These are phyloP conservation scores for Scaptomyza polygonia DNA, from an alignment of 2,888 invertebrate genomes.

Conservation along the genomic window DNA sequence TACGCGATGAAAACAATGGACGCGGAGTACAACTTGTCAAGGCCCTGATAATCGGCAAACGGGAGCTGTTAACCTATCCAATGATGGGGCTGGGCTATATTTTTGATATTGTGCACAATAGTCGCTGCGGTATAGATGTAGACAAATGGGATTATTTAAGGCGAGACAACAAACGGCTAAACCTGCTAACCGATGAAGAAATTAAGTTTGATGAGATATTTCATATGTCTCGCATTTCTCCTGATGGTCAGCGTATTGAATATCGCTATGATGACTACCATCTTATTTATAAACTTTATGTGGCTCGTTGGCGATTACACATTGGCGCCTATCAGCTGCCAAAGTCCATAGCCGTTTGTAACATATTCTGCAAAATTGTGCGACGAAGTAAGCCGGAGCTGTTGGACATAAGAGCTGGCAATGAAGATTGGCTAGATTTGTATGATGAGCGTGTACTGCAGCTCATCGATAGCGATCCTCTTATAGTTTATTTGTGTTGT, in stretches of 20 bases:
- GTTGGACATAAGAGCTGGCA: slow-evolving; percentile 17
- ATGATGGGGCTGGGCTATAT: slow-evolving; percentile 69
- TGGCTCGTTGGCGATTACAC: slow-evolving; percentile 84
- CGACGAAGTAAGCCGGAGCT: slow-evolving; percentile 40
- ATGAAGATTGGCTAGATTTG: slow-evolving; percentile 49
- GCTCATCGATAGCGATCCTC: slow-evolving; percentile 47
- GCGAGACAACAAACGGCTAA: slow-evolving; percentile 85
- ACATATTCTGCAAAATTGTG: slow-evolving; percentile 43
- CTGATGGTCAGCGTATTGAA: slow-evolving; percentile 80
- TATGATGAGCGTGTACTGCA: slow-evolving; percentile 60
- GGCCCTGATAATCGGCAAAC: slow-evolving; percentile 75
- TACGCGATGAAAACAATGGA: slow-evolving; percentile 59
- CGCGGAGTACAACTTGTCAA: slow-evolving; percentile 78
- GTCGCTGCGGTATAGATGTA: slow-evolving; percentile 87
- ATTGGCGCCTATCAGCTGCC: slow-evolving; percentile 85
- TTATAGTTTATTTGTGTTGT: slow-evolving; percentile 29
- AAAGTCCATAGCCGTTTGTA: slow-evolving; percentile 83
- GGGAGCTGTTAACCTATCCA: slow-evolving; percentile 42
- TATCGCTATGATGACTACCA: slow-evolving; percentile 85
- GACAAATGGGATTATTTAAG: slow-evolving; percentile 89
- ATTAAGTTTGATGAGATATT: slow-evolving; percentile 79
- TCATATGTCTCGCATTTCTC: slow-evolving; percentile 68
- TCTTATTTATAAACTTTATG: slow-evolving; percentile 85
- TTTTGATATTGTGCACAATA: slow-evolving; percentile 86
- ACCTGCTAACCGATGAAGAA: slow-evolving; percentile 58